phyloP scores from a whole-genome alignment of 2,888 invertebrate genomes.

The Drosophila antonietae region DNA sequence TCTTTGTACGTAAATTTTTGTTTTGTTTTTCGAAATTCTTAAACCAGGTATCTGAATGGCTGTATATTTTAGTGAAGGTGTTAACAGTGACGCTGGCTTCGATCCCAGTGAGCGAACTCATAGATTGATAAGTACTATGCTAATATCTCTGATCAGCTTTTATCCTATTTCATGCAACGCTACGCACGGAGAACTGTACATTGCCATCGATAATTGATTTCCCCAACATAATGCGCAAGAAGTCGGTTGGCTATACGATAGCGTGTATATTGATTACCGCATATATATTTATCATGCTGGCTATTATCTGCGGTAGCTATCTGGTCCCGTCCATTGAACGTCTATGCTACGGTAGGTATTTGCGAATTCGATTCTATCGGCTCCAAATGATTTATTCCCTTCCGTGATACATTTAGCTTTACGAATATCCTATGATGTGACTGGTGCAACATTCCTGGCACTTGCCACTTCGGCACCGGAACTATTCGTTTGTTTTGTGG shows the following conservation, averaged over 20 bases:
- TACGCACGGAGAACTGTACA: slow-evolving; percentile 87
- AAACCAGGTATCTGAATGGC: not conserved
- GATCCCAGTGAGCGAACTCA: too few species aligned
- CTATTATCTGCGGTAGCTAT: slow-evolving; percentile 95
- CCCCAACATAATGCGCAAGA: slow-evolving; percentile 89
- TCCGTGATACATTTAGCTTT: slow-evolving; percentile 85
- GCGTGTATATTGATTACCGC: slow-evolving; percentile 79
- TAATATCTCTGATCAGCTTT: not conserved
- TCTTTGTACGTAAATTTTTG: not conserved
- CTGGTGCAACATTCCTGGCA: slow-evolving; percentile 96
- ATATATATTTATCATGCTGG: slow-evolving; percentile 92
- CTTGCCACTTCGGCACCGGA: slow-evolving; percentile 96
- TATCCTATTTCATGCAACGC: not conserved
- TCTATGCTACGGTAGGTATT: slow-evolving; percentile 91
- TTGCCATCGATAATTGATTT: slow-evolving; percentile 93
- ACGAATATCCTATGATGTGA: slow-evolving; percentile 93
- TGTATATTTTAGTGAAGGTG: not conserved
- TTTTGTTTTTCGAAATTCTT: not conserved
- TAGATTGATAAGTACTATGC: not conserved
- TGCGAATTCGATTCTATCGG: too few species aligned
- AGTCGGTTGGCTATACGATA: not conserved
- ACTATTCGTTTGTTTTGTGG: slow-evolving; percentile 93
- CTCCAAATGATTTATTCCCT: not conserved
- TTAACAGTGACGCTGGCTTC: too few species aligned
- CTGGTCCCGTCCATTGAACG: slow-evolving; percentile 95